Evolutionary conservation across 2,797 vertebrate species (phyloP), one percentile per base, ranked within the genome.

Genomic region (Notolabrus celidotus): DNA sequence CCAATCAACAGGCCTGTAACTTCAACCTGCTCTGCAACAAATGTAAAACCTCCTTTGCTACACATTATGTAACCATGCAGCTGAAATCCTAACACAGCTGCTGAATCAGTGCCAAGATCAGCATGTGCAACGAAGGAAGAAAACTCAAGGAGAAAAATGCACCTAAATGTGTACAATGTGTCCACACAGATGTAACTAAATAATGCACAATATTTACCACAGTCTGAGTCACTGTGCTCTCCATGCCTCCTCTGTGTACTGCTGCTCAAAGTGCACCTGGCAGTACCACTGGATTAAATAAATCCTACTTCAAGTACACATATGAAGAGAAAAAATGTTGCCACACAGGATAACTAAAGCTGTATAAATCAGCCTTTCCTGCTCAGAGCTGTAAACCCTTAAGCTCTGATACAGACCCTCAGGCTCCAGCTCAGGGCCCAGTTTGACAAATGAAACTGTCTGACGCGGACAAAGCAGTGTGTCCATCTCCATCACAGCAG

Each of bases 271-370:
- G 12, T 22, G 39, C 64, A 73, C 56, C 66, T 67, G 71, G 59
- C 55, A 65, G 67, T 53, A 65, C 50, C 51, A 50, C 56, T 22
- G 52, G 67, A 77, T 77, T 83, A 88, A 79, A 87, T 56, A 82
- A 86, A 82, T 80, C 66, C 47, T 72, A 17, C 46, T 50, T 59
- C 33, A 80, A 59, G 67, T 68, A 45, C 49, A 80, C 67, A 65
- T 59, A 79, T 45, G 51, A 76, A 79, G 27, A 63, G 45, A 64
- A 82, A 80, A 69, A 51, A 41, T 59, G 47, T 65, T 54, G 41
- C 55, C 5, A 43, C 19, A 20, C 22, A 45, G 63, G 15, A 64
- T 20, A 63, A 69, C 19, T 62, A 56, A 76, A 73, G 53, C 38
- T 68, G 46, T n/a, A 29, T 31, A 62, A 74, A 77, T 34, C 42